Evolutionary conservation across 2,113 vertebrate species (phyloP).

Genomic region (Colius striatus): DNA sequence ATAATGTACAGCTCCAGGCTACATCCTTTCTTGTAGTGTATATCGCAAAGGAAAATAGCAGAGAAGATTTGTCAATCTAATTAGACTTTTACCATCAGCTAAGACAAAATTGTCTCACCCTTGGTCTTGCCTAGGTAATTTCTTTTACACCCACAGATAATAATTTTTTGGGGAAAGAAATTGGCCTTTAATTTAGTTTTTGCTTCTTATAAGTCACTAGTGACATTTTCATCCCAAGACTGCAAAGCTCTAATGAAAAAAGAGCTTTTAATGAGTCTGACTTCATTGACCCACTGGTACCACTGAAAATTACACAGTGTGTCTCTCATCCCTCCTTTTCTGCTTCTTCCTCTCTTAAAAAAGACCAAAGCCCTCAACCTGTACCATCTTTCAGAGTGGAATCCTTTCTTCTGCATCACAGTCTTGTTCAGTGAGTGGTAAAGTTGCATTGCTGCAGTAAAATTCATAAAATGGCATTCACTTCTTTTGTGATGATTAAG

Average conservation of each 20-base stretch:
- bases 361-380: not conserved
- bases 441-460: not conserved
- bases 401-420: not conserved
- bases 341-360: not conserved
- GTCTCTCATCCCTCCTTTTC: not conserved
- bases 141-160: slow-evolving; percentile 61
- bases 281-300: not conserved
- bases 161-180: slow-evolving; percentile 54
- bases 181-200: slow-evolving; percentile 69
- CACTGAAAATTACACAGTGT: not conserved
- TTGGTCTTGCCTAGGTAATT: slow-evolving; percentile 57
- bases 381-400: not conserved
- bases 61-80: slow-evolving; percentile 79
- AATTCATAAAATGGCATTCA: not conserved
- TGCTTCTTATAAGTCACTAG: slow-evolving; percentile 55
- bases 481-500: not conserved
- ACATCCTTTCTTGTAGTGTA: slow-evolving; percentile 58
- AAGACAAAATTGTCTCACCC: slow-evolving; percentile 68
- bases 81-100: slow-evolving; percentile 74
- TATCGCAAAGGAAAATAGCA: slow-evolving; percentile 65
- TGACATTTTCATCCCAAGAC: slow-evolving; percentile 65
- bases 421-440: not conserved
- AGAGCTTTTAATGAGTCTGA: slow-evolving; percentile 8
- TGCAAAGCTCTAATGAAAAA: slow-evolving; percentile 28
- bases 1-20: slow-evolving; percentile 60